These are phyloP conservation scores for Blennius ocellaris DNA, from an alignment of 2,113 vertebrate genomes.

Conservation along the genomic window DNA sequence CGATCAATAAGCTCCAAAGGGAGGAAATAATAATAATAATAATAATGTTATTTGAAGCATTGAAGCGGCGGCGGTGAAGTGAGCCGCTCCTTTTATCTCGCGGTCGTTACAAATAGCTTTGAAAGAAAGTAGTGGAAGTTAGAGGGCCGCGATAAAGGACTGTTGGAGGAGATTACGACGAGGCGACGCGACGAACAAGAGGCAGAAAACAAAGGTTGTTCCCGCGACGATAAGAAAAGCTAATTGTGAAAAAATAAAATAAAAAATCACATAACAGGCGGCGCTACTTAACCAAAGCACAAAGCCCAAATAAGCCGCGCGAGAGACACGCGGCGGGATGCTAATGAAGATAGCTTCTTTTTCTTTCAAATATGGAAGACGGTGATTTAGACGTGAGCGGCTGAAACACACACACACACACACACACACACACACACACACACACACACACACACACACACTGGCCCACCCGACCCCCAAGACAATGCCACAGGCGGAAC, in stretches of 20 bases:
- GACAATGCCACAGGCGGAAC: conserved; percentile 43
- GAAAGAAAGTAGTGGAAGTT: conserved; percentile 45
- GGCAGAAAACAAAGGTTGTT: conserved; percentile 44
- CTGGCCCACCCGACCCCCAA: conserved; percentile 22
- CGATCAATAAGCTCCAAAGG: no score
- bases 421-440: conserved; percentile 25
- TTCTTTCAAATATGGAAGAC: conserved; percentile 14
- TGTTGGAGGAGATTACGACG: conserved; percentile 51
- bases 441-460: conserved; percentile 4
- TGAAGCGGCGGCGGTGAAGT: no score
- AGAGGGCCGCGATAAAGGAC: conserved; percentile 45
- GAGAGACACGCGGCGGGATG: conserved; percentile 3
- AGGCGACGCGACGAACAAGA: conserved; percentile 24
- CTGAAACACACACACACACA: conserved; percentile 1
- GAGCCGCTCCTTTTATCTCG: conserved; percentile 31
- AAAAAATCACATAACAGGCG: conserved; percentile 32
- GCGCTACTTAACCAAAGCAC: conserved; percentile 12
- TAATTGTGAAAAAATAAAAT: conserved; percentile 51
- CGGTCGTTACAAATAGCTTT: conserved; percentile 59
- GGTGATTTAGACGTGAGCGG: conserved; percentile 20
- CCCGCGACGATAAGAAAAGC: conserved; percentile 36
- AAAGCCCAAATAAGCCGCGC: background rate
- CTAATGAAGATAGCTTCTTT: conserved; percentile 26
- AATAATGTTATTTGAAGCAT: no score
- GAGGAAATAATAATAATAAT: no score